Base-by-base conservation (phyloP, 2,113 vertebrate species). In the Columba livia region DNA sequence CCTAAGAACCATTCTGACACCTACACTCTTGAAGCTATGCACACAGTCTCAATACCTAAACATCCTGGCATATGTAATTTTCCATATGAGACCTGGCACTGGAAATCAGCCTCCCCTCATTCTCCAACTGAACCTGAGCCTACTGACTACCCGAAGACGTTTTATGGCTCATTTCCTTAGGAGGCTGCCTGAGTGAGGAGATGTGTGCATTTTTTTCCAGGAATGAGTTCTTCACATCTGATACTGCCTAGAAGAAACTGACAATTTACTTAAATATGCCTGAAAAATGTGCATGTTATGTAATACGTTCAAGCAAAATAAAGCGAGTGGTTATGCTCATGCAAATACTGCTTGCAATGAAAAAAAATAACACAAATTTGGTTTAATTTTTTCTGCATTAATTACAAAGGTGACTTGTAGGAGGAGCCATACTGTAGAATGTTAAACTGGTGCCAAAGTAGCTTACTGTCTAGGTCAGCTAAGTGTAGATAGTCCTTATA, bases 231-330 rank as follows among this genome's bases (percentile, higher is more conserved):
- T 82, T 75, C 31, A 29, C 28, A 79, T 42, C 7, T n/a, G 29
- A 77, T 36, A 57, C 5, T 56, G 31, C 57, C 48, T 48, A 69
- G 36, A 21, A 56, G 15, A 38, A 85, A 53, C 57, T n/a, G 5
- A 9, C 18, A 42, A 19, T 44, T 85, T 73, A 60, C 50, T 93
- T 65, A 77, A 50, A 65, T 5, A 53, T 10, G 6, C 12, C 11
- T 36, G 28, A 66, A 65, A 85, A 89, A 53, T 1, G 1, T 23
- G 5, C 0, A 0, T 50, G n/a, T 19, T 47, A 19, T 3, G 6
- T 47, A 61, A 42, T 3, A 53, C 9, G 25, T 7, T 18, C 17
- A 17, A 81, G 24, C 14, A 74, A 93, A 88, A 67, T 26, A 67
- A 72, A 65, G 12, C 17, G 69, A 82, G 21, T 9, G 3, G 21